These are phyloP conservation scores for Erpobdella octoculata DNA, from an alignment of 2,888 invertebrate genomes.

Conservation along the genomic window DNA sequence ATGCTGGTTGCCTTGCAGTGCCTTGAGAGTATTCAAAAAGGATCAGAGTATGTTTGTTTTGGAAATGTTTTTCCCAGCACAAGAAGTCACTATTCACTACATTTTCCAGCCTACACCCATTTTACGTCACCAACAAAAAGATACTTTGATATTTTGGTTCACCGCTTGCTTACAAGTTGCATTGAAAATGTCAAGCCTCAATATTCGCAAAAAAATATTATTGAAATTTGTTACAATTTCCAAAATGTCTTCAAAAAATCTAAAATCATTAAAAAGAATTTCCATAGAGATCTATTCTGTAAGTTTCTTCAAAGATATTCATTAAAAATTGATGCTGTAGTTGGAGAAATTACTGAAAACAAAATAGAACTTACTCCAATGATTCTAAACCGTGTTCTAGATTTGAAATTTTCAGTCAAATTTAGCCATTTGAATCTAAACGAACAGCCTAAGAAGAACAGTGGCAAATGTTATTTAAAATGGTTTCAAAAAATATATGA, in stretches of 20 bases:
- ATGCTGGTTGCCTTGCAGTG: slow-evolving; percentile 41
- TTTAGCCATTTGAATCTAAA: background rate
- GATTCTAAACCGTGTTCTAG: slow-evolving; percentile 22
- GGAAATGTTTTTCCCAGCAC: slow-evolving; percentile 27
- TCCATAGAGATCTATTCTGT: slow-evolving; percentile 36
- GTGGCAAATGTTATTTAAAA: too few species aligned
- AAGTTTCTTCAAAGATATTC: slow-evolving; percentile 40
- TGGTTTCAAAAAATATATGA: too few species aligned
- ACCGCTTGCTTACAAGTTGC: slow-evolving; percentile 41
- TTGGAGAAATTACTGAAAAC: slow-evolving; percentile 39
- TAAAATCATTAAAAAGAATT: slow-evolving; percentile 30
- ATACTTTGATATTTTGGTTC: slow-evolving; percentile 45
- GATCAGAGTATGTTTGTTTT: slow-evolving; percentile 38
- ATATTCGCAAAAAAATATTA: slow-evolving; percentile 40
- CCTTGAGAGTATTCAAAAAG: slow-evolving; percentile 39
- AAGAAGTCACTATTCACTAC: slow-evolving; percentile 41
- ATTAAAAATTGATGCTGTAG: slow-evolving; percentile 40
- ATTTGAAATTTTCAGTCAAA: background rate
- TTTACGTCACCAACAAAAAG: slow-evolving; percentile 43
- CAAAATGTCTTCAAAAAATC: slow-evolving; percentile 28
- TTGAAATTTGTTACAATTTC: slow-evolving; percentile 37
- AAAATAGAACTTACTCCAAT: slow-evolving; percentile 38
- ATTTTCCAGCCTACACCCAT: slow-evolving; percentile 40
- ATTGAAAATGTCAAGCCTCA: slow-evolving; percentile 40
- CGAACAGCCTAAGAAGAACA: too few species aligned